Conservation (phyloP, 2,113 vertebrate species). For the Epinephelus fuscoguttatus region DNA sequence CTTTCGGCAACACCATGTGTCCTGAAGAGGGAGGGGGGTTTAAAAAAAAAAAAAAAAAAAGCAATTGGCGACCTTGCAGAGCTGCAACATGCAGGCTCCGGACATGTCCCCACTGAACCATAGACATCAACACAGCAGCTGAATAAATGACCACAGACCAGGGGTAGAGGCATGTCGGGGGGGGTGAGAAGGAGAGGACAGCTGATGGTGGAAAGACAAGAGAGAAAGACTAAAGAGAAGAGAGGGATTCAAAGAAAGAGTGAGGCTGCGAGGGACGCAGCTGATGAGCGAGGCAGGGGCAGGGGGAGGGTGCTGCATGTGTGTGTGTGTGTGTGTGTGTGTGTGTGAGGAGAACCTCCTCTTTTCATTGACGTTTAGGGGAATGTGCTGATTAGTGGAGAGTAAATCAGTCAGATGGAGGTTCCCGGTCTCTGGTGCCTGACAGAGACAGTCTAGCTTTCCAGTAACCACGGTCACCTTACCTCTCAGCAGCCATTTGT, state of each 20-base stretch:
- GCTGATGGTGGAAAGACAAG: slow-evolving; percentile 15
- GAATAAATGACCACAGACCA: slow-evolving; percentile 68
- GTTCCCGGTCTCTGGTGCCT: slow-evolving; percentile 35
- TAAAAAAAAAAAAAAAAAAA: neutral
- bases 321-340: no score
- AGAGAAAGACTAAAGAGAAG: slow-evolving; percentile 19
- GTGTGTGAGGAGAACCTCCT: slow-evolving; percentile 53
- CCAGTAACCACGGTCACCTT: slow-evolving; percentile 22
- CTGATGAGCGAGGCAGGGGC: slow-evolving; percentile 56
- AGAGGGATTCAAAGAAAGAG: slow-evolving; percentile 50
- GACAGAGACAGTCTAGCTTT: slow-evolving; percentile 30
- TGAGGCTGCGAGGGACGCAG: slow-evolving; percentile 39
- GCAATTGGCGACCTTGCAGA: slow-evolving; percentile 76
- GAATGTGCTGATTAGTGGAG: slow-evolving; percentile 76
- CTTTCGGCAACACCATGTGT: slow-evolving; percentile 55
- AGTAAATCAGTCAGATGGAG: slow-evolving; percentile 68
- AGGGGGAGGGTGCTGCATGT: slow-evolving; percentile 46
- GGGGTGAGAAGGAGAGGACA: slow-evolving; percentile 15
- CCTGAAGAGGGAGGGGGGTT: slow-evolving; percentile 41
- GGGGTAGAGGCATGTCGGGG: slow-evolving; percentile 21
- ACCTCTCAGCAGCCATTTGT: slow-evolving; percentile 33
- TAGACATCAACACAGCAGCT: slow-evolving; percentile 71
- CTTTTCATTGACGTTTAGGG: slow-evolving; percentile 74
- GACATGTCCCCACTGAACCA: slow-evolving; percentile 59
- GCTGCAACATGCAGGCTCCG: slow-evolving; percentile 52